A percentile compares a stretch with the other conserved stretches of the same genome.
phyloP scores from a whole-genome alignment of 2,113 vertebrate species.

The Leptobrachium leishanense region DNA sequence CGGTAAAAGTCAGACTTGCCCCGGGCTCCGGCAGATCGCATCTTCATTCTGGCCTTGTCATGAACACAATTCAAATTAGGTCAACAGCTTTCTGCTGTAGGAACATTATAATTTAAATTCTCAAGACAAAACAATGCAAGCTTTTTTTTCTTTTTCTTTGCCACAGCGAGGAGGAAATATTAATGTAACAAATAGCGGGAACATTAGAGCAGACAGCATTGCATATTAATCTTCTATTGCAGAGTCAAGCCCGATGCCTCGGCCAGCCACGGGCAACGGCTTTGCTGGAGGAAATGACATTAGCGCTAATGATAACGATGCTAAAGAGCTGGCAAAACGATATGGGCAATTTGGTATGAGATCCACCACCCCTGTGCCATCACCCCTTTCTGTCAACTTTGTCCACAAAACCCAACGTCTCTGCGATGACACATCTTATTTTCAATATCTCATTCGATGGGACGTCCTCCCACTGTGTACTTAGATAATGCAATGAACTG shows the following conservation, averaged over 20 bases:
- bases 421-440: background rate
- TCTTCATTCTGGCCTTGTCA: slow-evolving; percentile 32
- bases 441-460: no score
- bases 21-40: slow-evolving; percentile 22
- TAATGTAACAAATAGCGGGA: slow-evolving; percentile 69
- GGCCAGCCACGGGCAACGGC: slow-evolving; percentile 66
- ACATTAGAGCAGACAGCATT: slow-evolving; percentile 64
- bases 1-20: background rate
- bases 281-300: slow-evolving; percentile 64
- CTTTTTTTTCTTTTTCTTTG: slow-evolving; percentile 50
- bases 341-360: slow-evolving; percentile 60
- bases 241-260: slow-evolving; percentile 33
- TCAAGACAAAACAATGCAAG: slow-evolving; percentile 67
- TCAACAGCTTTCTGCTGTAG: slow-evolving; percentile 53
- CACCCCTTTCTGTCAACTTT: slow-evolving; percentile 48
- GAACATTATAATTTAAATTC: slow-evolving; percentile 68
- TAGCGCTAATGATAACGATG: slow-evolving; percentile 60
- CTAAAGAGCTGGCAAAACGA: slow-evolving; percentile 59
- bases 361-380: slow-evolving; percentile 45
- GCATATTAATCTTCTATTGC: slow-evolving; percentile 67
- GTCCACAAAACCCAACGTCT: slow-evolving; percentile 45
- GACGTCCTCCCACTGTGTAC: no score
- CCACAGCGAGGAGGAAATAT: slow-evolving; percentile 68
- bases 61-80: slow-evolving; percentile 59
- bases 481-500: no score